Evolutionary conservation across 1,140 invertebrate genomes (phyloP).

Genomic region (Panagrolaimus sp.): DNA sequence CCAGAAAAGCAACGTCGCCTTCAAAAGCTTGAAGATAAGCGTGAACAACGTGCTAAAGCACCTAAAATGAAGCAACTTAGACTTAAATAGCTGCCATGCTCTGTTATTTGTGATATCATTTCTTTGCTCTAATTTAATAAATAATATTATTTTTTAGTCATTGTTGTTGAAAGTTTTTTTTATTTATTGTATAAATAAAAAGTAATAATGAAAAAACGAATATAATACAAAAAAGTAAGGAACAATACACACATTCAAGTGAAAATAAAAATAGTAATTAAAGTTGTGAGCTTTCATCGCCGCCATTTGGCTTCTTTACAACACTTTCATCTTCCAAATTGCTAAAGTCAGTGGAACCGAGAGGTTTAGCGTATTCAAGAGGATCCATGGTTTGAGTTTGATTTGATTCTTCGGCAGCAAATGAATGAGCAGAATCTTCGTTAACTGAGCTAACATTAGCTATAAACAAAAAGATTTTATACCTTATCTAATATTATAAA

Average conservation of each 20-base stretch:
- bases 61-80: conserved; percentile 45
- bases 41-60: conserved; percentile 40
- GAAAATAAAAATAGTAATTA: neutral
- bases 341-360: conserved; percentile 41
- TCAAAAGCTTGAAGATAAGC: conserved; percentile 46
- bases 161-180: conserved; percentile 6
- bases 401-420: conserved; percentile 37
- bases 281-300: neutral
- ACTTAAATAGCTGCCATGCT: conserved; percentile 30
- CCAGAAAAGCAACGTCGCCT: conserved; percentile 63
- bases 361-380: conserved; percentile 17
- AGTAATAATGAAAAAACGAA: neutral
- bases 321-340: neutral
- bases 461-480: too few species aligned
- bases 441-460: conserved; percentile 16
- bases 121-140: neutral
- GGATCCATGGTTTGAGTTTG: conserved; percentile 31
- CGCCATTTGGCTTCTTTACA: neutral
- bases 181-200: conserved; percentile 8
- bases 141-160: neutral
- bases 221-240: neutral
- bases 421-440: conserved; percentile 42
- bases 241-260: neutral
- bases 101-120: neutral
- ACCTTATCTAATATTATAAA: neutral